Conservation (phyloP, 2,888 invertebrate species). For the Flexamia atlantica region DNA sequence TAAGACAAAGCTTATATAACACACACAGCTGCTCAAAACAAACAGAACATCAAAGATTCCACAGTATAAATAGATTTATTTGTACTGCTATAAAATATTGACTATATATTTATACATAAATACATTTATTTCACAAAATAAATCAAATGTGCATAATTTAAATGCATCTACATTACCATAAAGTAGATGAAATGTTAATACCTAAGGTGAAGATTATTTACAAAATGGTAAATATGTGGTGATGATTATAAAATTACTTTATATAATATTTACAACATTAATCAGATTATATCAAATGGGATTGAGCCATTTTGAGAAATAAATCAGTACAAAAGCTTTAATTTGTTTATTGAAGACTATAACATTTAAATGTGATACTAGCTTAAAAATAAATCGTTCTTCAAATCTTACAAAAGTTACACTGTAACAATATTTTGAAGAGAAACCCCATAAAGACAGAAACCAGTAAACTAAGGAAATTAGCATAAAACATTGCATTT, state of each 20-base stretch:
- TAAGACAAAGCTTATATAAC: background rate
- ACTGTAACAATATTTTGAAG: too few relatives aligned
- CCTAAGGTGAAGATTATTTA: slow-evolving; percentile 30
- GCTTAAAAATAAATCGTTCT: too few relatives aligned
- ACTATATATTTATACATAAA: slow-evolving; percentile 21
- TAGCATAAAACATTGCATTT: too few relatives aligned
- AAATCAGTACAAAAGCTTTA: background rate
- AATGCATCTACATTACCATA: slow-evolving; percentile 10
- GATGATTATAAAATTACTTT: slow-evolving; percentile 52
- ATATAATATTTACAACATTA: slow-evolving; percentile 42
- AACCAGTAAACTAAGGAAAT: too few relatives aligned
- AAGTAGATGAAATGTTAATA: slow-evolving; percentile 22
- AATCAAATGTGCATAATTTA: slow-evolving; percentile 1
- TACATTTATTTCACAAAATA: slow-evolving; percentile 23
- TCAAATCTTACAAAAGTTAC: too few relatives aligned
- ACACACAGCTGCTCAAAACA: slow-evolving; percentile 16
- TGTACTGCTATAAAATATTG: background rate
- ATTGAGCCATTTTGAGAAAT: slow-evolving; percentile 12
- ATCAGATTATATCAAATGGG: slow-evolving; percentile 2
- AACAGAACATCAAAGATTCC: background rate
- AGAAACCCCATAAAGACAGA: too few relatives aligned
- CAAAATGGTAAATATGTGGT: slow-evolving; percentile 47
- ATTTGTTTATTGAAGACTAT: too few relatives aligned
- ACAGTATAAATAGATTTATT: background rate
- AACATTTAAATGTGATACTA: too few relatives aligned